Percentiles rank a stretch among this genome's conserved stretches.
Conservation (phyloP, 2,797 vertebrate genomes). For the Hippoglossus hippoglossus region DNA sequence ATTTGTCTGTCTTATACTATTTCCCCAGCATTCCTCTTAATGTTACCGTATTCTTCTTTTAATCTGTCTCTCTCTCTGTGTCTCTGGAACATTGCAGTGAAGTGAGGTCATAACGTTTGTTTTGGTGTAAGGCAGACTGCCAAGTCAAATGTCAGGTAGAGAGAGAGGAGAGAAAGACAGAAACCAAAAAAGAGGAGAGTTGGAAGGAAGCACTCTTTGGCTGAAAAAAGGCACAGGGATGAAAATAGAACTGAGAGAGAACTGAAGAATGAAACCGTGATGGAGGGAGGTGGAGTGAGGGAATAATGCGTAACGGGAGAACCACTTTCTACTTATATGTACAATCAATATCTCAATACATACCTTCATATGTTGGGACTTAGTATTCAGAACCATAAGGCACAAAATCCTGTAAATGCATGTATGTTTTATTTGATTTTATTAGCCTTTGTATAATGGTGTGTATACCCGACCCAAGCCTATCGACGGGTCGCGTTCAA, state of each 20-base stretch:
- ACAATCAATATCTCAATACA: not conserved
- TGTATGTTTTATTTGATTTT: too few relatives aligned
- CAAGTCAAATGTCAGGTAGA: slow-evolving; percentile 75
- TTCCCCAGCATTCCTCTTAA: slow-evolving; percentile 28
- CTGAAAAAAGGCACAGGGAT: slow-evolving; percentile 40
- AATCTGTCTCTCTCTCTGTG: slow-evolving; percentile 16
- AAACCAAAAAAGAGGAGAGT: slow-evolving; percentile 20
- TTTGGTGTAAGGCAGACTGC: slow-evolving; percentile 60
- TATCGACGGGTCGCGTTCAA: too few relatives aligned
- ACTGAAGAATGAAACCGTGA: slow-evolving; percentile 55
- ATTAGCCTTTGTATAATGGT: too few relatives aligned
- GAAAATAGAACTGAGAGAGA: slow-evolving; percentile 61
- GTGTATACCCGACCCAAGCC: too few relatives aligned
- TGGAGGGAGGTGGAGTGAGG: slow-evolving; percentile 30
- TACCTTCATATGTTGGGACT: not conserved
- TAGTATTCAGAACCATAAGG: not conserved
- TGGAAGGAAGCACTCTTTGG: slow-evolving; percentile 43
- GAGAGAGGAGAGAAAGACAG: slow-evolving; percentile 14
- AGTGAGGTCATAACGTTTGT: slow-evolving; percentile 77
- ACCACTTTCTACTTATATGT: not conserved
- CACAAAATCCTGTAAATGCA: too few relatives aligned
- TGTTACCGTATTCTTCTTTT: slow-evolving; percentile 50
- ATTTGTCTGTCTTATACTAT: slow-evolving; percentile 12
- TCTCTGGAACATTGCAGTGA: slow-evolving; percentile 74
- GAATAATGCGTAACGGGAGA: slow-evolving; percentile 4